These are phyloP conservation scores for Trissolcus brochymenae DNA, from an alignment of 2,888 invertebrate genomes.

Conservation along the genomic window DNA sequence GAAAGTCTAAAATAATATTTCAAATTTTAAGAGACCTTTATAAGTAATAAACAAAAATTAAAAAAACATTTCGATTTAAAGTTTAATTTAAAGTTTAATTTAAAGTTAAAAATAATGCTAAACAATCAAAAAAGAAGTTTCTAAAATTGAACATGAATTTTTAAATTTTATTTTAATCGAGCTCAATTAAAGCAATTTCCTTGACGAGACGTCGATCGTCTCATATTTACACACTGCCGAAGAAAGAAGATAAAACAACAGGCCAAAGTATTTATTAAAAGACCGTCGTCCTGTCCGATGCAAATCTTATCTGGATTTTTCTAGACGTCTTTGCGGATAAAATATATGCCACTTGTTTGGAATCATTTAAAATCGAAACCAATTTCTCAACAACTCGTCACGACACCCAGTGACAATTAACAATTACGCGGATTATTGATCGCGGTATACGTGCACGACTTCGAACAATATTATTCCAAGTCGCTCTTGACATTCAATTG, in stretches of 20 bases:
- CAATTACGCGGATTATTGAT: slow-evolving; percentile 12
- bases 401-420: slow-evolving; percentile 14
- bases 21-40: no score
- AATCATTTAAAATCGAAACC: no score
- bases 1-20: no score
- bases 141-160: no score
- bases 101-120: no score
- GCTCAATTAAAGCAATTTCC: slow-evolving; percentile 28
- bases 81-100: no score
- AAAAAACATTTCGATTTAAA: no score
- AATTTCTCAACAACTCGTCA: background rate
- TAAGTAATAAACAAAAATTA: no score
- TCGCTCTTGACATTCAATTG: no score
- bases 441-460: no score
- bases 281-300: background rate
- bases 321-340: background rate
- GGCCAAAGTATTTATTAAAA: slow-evolving; percentile 13
- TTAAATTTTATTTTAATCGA: slow-evolving; percentile 10
- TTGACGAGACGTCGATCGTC: slow-evolving; percentile 2
- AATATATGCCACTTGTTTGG: slow-evolving; percentile 6
- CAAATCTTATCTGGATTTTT: slow-evolving; percentile 23
- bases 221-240: slow-evolving; percentile 20
- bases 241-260: slow-evolving; percentile 18
- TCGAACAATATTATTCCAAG: no score
- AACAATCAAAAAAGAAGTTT: no score